Base-by-base conservation (phyloP, 2,888 invertebrate species). In the Cryptosula pallasiana region DNA sequence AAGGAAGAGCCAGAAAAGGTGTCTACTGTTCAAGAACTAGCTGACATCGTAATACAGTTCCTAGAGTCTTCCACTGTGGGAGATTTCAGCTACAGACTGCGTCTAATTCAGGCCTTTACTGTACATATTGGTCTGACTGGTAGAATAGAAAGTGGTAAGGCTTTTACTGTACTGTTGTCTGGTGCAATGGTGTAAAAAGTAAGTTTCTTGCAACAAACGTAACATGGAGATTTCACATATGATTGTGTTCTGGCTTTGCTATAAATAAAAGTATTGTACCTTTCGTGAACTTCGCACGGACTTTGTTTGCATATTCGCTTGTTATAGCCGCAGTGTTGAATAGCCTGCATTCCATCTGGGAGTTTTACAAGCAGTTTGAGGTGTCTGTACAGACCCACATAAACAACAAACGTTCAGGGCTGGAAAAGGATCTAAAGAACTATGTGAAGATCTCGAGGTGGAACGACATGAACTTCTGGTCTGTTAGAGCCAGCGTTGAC, bases 381-480 rank as follows among this genome's bases (percentile, higher is more conserved):
- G 80, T 86, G 0, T 89, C 89, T 78, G 89, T 96, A 0, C 84
- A 87, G 0, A 85, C 87, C 0, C 88, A 89, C 70, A 89, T 94
- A 13, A 89, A 89, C 71, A 88, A 89, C 45, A 87, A 91, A 29
- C 89, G 92, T 35, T 83, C 89, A 0, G 94, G 95, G 0, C 92
- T 97, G 74, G 95, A 96, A 81, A 94, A 93, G 85, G 92, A 94
- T 82, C 84, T 99, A 16, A 91, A 91, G 82, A 95, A 95, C 77
- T 94, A 93, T 81, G 92, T 98, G 0, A 95, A 96, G 85, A 96
- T 99, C 72, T 92, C 92, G 71, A 89, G 93, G 55, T 99, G 97
- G 92, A 93, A 91, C 79, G 97, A 99, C 80, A 89, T 94, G 20
- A 97, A 92, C 79, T 95, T 95, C 82, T 96, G 94, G 90, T 91